These are phyloP conservation scores for Peribatodes rhomboidaria DNA, from an alignment of 2,888 invertebrate genomes.

Conservation along the genomic window DNA sequence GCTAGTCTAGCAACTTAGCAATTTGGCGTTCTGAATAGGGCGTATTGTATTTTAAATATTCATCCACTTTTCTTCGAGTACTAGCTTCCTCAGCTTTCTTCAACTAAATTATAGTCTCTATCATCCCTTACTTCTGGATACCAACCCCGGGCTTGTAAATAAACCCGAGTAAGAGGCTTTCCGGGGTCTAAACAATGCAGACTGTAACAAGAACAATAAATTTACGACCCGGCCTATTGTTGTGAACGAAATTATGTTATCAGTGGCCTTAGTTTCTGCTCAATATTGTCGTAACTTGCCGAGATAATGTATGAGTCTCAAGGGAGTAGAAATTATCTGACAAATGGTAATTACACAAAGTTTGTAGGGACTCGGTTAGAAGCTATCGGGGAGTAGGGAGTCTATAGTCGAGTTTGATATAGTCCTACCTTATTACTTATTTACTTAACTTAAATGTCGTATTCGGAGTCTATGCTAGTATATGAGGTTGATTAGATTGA, in stretches of 20 bases:
- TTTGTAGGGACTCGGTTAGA: constrained; percentile 10
- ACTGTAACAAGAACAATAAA: constrained; percentile 62
- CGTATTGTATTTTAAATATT: no score
- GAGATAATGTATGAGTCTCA: constrained; percentile 34
- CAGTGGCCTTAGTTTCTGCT: constrained; percentile 40
- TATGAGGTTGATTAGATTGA: no score
- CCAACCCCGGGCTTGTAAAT: constrained; percentile 48
- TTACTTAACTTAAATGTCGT: no score
- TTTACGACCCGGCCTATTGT: constrained; percentile 54
- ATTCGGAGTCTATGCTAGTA: no score
- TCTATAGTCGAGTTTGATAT: no score
- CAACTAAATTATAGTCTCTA: neutral
- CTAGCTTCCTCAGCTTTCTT: neutral
- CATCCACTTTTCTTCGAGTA: neutral
- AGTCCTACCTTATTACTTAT: no score
- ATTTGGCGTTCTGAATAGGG: no score
- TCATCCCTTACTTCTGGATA: constrained; percentile 15
- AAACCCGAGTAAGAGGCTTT: constrained; percentile 53
- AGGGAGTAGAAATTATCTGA: constrained; percentile 28
- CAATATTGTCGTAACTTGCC: constrained; percentile 51
- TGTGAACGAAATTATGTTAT: constrained; percentile 52
- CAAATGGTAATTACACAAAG: constrained; percentile 27
- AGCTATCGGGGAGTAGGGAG: no score
- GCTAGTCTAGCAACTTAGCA: no score
- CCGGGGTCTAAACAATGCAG: constrained; percentile 56